Conservation (phyloP, 2,113 vertebrate species). For the Oncorhynchus clarkii region DNA sequence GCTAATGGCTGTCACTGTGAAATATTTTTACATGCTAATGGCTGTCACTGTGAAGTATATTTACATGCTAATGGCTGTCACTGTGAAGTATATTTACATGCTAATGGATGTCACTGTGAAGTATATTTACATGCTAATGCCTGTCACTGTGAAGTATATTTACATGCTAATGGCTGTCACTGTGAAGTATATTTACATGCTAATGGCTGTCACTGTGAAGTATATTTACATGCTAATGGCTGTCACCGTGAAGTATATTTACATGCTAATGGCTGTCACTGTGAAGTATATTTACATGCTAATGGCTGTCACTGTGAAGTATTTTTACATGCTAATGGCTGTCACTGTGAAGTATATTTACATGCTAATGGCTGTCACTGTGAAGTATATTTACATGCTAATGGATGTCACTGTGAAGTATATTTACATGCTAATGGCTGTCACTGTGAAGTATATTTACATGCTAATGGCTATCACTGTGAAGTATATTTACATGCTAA, state of each 20-base stretch:
- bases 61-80: background rate
- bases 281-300: background rate
- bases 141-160: background rate
- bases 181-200: background rate
- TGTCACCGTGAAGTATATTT: background rate
- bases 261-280: background rate
- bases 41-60: background rate
- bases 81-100: background rate
- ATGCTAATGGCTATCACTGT: background rate
- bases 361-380: background rate
- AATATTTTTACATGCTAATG: background rate
- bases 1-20: background rate
- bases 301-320: background rate
- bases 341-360: background rate
- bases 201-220: background rate
- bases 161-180: background rate
- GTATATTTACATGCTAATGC: background rate
- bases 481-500: background rate
- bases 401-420: background rate
- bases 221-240: background rate
- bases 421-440: background rate
- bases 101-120: background rate
- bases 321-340: background rate
- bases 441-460: background rate
- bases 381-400: background rate